Percentiles rank a stretch among this genome's conserved stretches.
These are phyloP conservation scores for Magallana nippona DNA, from an alignment of 2,888 invertebrate genomes.

Conservation along the genomic window DNA sequence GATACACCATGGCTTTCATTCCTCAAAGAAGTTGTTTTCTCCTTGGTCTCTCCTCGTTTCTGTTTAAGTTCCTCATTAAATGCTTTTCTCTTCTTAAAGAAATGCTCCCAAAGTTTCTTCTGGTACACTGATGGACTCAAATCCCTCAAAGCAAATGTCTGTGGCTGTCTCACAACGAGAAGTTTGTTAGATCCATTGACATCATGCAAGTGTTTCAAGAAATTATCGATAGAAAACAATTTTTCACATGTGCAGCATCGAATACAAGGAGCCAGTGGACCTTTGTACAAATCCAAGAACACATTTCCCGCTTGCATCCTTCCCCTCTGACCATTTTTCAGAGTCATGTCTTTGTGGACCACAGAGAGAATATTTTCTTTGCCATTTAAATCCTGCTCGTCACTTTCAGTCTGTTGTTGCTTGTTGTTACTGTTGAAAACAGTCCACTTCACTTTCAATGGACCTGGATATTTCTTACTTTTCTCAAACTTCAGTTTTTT, in stretches of 20 bases:
- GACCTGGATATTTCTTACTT: conserved; percentile 42
- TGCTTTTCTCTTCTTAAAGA: conserved; percentile 68
- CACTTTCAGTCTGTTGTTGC: conserved; percentile 31
- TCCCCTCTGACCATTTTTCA: conserved; percentile 50
- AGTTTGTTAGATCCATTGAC: conserved; percentile 67
- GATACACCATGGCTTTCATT: conserved; percentile 37
- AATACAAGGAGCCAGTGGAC: conserved; percentile 71
- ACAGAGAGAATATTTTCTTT: conserved; percentile 54
- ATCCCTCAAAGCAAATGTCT: conserved; percentile 67
- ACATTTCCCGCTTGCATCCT: conserved; percentile 68
- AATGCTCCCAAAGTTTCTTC: conserved; percentile 68
- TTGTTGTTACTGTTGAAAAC: conserved; percentile 47
- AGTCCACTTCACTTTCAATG: conserved; percentile 53
- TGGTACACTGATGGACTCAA: conserved; percentile 64
- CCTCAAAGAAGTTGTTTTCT: not conserved
- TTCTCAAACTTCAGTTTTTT: conserved; percentile 42
- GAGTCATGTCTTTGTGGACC: conserved; percentile 67
- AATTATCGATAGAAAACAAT: conserved; percentile 71
- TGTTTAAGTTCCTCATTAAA: conserved; percentile 50
- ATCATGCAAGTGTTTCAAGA: conserved; percentile 74
- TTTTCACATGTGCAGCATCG: conserved; percentile 74
- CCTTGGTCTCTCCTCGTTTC: conserved; percentile 24
- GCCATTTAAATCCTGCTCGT: conserved; percentile 20
- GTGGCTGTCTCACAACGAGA: conserved; percentile 62
- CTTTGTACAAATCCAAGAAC: conserved; percentile 69